Base-by-base conservation (phyloP, 2,888 invertebrate species). In the Augochlorella aurata region DNA sequence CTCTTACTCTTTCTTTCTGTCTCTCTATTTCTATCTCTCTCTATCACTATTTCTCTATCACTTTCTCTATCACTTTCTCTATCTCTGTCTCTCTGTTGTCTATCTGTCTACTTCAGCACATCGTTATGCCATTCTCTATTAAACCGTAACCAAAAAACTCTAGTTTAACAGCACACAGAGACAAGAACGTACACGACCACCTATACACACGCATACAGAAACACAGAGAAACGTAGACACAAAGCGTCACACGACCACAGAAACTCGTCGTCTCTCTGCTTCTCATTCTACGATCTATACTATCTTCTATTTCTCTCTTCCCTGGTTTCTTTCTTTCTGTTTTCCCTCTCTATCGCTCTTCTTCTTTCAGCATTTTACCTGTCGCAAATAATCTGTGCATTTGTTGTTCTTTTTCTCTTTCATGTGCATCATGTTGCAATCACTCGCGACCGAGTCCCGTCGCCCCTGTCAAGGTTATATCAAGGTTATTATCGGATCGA, bases 101-200 rank as follows among this genome's bases (percentile, higher is more conserved):
- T 87, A 38, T 85, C 70, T 84, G 49, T 79, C 87, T 84, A 79
- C 82, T 75, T 81, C 67, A 85, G 81, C 84, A 82, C 81, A 73
- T 83, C 82, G 72, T 67, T 84, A 58, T 76, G 52, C 78, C 85
- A 83, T 79, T 82, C 61, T 79, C 79, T 83, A 84, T 87, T 85
- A 88, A 70, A 74, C 50, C 65, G 54, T 82, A 83, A 88, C 87
- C 74, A 72, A 65, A 63, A 38, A 45, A 58, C 45, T 75, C 29
- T 83, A 29, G 73, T 80, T 29, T 76, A 80, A 82, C 72, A 82
- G 81, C 76, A 18, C 63, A 63, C 63, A 29, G 3, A 50, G 16
- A 63, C 63, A 38, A 38, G 29, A 38, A 49, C 47, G 47, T 49
- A 10, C 47, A 49, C 47, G 14, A 14, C 10, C 47, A 63, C 18